phyloP scores from a whole-genome alignment of 2,113 vertebrate genomes.

The Cheirogaleus medius region DNA sequence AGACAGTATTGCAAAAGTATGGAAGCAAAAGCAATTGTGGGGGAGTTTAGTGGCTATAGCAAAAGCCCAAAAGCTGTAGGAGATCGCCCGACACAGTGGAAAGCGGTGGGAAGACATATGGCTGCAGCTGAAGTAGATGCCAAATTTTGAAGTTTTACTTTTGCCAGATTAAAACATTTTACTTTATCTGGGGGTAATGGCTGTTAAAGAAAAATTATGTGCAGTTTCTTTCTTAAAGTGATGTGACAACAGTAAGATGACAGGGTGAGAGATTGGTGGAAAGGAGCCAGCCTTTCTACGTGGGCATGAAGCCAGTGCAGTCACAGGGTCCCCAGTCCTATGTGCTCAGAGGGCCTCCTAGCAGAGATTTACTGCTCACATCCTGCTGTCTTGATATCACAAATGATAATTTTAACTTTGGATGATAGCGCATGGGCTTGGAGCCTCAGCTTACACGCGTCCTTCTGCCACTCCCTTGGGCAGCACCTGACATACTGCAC shows the following conservation, averaged over 20 bases:
- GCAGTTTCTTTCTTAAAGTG: background rate
- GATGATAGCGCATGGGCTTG: background rate
- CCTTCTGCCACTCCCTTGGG: too few relatives aligned
- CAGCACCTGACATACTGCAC: background rate
- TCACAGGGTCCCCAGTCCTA: background rate
- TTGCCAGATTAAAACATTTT: background rate
- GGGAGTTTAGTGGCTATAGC: background rate
- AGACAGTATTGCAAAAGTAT: background rate
- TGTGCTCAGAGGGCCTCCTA: background rate
- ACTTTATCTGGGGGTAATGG: background rate
- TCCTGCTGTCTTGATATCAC: background rate
- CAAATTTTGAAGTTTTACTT: background rate
- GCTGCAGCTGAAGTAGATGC: too few relatives aligned
- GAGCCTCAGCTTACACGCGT: rapidly evolving
- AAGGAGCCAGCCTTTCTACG: background rate
- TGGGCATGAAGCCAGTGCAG: rapidly evolving
- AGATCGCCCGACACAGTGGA: background rate
- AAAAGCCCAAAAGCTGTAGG: rapidly evolving
- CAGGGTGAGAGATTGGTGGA: background rate
- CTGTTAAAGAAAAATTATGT: background rate
- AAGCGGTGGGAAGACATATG: background rate
- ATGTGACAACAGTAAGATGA: background rate
- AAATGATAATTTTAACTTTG: background rate
- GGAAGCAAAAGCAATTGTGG: background rate
- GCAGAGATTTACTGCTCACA: background rate